Conservation (phyloP, 2,797 vertebrate genomes). For the Pyrocephalus nanus region DNA sequence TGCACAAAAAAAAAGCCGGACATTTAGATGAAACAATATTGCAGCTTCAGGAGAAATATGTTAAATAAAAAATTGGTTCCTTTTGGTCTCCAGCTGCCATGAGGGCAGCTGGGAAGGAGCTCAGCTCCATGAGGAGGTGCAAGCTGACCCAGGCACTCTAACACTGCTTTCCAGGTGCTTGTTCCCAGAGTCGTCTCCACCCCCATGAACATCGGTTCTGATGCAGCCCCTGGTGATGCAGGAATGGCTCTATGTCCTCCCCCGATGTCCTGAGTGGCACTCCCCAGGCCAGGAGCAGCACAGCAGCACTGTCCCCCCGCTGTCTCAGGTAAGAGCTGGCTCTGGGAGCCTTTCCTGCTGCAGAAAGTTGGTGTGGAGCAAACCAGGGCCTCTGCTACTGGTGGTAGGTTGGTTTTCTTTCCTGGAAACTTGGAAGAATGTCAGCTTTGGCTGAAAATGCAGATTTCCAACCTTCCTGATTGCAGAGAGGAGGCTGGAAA, state of each 20-base stretch:
- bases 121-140: neutral
- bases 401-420: neutral
- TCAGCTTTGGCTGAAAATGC: neutral
- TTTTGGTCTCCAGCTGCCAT: neutral
- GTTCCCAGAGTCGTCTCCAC: neutral
- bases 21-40: neutral
- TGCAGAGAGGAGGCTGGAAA: neutral
- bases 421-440: neutral
- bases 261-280: constrained; percentile 76
- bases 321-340: constrained; percentile 74
- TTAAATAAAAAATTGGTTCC: neutral
- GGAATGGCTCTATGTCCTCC: constrained; percentile 75
- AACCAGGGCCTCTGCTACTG: neutral
- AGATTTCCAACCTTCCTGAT: neutral
- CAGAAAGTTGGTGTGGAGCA: neutral
- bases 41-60: neutral
- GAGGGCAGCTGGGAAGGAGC: neutral
- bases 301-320: constrained; percentile 36
- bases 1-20: neutral
- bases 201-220: constrained; percentile 65
- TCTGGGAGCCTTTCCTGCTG: neutral
- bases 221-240: constrained; percentile 83
- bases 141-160: neutral
- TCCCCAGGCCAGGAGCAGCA: constrained; percentile 23
- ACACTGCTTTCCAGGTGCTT: constrained; percentile 49